These are phyloP conservation scores for Pocillopora damicornis DNA, from an alignment of 64 coral and sea anemone species.

Conservation along the genomic window DNA sequence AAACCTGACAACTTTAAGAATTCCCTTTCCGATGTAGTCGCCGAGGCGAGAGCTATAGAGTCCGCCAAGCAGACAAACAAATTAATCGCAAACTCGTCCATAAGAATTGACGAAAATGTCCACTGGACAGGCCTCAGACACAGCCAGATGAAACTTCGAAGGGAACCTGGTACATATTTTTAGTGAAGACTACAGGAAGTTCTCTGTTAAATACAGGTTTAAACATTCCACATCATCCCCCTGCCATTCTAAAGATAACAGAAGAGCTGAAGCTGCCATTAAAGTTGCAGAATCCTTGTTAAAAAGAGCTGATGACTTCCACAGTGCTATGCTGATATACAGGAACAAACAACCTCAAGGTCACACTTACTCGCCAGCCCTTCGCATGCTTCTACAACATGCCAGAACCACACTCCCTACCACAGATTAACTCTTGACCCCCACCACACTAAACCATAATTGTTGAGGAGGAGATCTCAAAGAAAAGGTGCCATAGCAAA, in stretches of 20 bases:
- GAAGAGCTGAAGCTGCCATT: constrained; percentile 3
- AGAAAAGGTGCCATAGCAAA: not conserved
- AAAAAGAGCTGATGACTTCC: too few relatives aligned
- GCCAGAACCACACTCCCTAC: constrained; percentile 13
- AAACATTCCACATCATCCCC: constrained; percentile 27
- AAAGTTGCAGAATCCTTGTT: constrained; percentile 14
- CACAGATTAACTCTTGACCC: constrained; percentile 7
- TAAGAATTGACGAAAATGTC: constrained; percentile 35
- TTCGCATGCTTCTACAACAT: not conserved
- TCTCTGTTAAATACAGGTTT: not conserved
- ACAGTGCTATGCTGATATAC: not conserved
- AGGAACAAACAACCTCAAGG: not conserved
- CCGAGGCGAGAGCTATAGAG: not conserved
- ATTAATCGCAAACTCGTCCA: constrained; percentile 3
- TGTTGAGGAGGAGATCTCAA: not conserved
- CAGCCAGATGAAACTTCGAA: constrained; percentile 60
- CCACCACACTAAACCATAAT: constrained; percentile 3
- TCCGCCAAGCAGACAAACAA: constrained; percentile 18
- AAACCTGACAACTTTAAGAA: constrained; percentile 20
- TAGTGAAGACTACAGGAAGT: constrained; percentile 41
- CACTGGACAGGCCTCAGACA: constrained; percentile 51
- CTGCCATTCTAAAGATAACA: constrained; percentile 11
- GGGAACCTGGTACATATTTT: constrained; percentile 59
- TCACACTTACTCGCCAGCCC: not conserved
- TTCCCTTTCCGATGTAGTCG: not conserved